Evolutionary conservation across 2,113 vertebrate genomes (phyloP).

Genomic region (Syrrhaptes paradoxus): DNA sequence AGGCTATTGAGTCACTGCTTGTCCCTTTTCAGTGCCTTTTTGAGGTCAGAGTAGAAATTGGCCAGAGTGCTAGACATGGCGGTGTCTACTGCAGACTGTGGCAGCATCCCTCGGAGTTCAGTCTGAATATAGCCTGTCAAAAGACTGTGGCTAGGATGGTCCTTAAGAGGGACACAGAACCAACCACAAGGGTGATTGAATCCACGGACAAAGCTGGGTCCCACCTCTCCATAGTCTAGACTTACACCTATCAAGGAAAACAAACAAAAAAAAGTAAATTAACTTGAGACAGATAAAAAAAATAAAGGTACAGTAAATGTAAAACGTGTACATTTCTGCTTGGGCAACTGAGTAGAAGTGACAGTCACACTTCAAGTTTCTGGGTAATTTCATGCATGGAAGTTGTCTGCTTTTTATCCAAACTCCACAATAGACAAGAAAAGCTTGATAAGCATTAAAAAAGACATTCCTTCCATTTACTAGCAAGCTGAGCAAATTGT

Average conservation of each 20-base stretch:
- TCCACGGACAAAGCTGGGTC: constrained; percentile 79
- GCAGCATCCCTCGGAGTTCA: constrained; percentile 84
- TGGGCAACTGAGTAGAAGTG: background rate
- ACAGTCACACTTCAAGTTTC: background rate
- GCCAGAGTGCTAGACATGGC: constrained; percentile 83
- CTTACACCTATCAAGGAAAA: constrained; percentile 77
- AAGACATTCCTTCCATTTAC: background rate
- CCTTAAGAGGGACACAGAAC: constrained; percentile 83
- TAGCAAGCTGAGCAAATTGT: background rate
- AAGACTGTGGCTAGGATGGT: constrained; percentile 71
- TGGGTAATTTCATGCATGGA: background rate
- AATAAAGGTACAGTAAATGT: background rate
- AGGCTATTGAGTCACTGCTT: background rate
- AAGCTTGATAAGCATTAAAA: background rate
- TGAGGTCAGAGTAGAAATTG: constrained; percentile 83
- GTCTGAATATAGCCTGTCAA: constrained; percentile 89
- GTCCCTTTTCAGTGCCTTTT: constrained; percentile 71
- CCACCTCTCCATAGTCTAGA: constrained; percentile 75
- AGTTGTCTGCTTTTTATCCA: background rate
- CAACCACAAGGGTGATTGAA: constrained; percentile 89
- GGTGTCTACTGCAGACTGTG: constrained; percentile 82
- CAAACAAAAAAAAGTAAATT: background rate
- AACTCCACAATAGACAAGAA: background rate
- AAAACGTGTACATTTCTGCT: background rate
- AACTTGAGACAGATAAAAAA: background rate